Evolutionary conservation across 2,113 vertebrate species (phyloP).

Genomic region (Chaetorhynchus papuensis): DNA sequence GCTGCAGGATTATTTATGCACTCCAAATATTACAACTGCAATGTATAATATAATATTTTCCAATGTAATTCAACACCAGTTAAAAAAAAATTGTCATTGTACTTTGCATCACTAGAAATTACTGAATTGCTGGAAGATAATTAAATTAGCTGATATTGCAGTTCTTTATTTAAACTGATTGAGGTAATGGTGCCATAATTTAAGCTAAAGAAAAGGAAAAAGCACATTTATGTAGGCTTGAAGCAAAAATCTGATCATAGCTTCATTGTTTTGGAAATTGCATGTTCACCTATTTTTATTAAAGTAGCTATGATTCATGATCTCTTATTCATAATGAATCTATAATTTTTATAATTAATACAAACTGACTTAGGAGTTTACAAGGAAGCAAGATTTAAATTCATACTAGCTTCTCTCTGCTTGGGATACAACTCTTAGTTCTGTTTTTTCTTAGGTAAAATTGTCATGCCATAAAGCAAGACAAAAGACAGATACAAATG

Average conservation of each 20-base stretch:
- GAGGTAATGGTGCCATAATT: constrained; percentile 37
- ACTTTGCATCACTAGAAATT: not conserved
- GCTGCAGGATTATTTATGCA: not conserved
- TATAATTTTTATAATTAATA: constrained; percentile 42
- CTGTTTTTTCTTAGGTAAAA: not conserved
- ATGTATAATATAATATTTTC: not conserved
- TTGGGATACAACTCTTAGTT: not conserved
- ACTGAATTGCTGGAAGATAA: constrained; percentile 31
- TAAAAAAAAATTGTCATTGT: constrained; percentile 14
- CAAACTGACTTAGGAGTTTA: not conserved
- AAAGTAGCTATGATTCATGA: constrained; percentile 24
- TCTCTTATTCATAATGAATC: constrained; percentile 20
- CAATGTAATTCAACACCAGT: not conserved
- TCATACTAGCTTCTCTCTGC: not conserved
- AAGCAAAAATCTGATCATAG: constrained; percentile 59
- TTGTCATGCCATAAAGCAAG: not conserved
- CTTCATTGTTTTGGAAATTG: constrained; percentile 38
- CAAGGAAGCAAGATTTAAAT: constrained; percentile 1
- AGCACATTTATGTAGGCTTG: constrained; percentile 1
- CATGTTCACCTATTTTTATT: constrained; percentile 38
- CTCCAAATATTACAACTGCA: not conserved
- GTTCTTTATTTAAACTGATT: constrained; percentile 55
- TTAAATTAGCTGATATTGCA: constrained; percentile 49
- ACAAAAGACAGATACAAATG: not conserved
- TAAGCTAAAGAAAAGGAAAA: constrained; percentile 30